Conservation (phyloP, 2,888 invertebrate species). For the Lycocerus yunnanus region DNA sequence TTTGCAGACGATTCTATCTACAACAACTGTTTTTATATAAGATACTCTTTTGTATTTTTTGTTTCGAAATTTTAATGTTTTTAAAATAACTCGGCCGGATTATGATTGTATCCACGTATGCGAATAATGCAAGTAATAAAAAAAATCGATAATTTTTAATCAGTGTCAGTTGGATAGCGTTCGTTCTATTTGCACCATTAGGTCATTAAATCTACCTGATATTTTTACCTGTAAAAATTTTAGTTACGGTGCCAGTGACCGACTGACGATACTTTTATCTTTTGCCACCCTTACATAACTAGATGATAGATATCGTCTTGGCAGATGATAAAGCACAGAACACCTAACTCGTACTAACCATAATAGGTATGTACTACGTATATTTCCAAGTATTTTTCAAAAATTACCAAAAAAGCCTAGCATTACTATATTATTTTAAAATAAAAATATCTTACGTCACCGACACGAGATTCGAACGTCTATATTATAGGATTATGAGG, state of each 20-base stretch:
- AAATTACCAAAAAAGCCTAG: too few relatives aligned
- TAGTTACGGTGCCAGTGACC: slow-evolving; percentile 17
- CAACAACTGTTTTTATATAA: too few relatives aligned
- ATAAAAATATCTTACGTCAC: neutral
- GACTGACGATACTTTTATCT: slow-evolving; percentile 21
- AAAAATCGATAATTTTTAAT: neutral
- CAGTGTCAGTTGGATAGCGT: neutral
- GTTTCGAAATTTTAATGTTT: too few relatives aligned
- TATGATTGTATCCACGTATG: too few relatives aligned
- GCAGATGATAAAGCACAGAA: slow-evolving; percentile 10
- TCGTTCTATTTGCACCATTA: slow-evolving; percentile 6
- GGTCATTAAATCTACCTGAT: slow-evolving; percentile 27
- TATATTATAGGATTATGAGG: neutral
- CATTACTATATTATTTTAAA: too few relatives aligned
- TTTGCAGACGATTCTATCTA: too few relatives aligned
- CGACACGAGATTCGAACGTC: neutral
- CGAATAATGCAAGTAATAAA: neutral
- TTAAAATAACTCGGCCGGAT: too few relatives aligned
- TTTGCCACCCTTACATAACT: slow-evolving; percentile 4
- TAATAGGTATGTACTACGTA: too few relatives aligned
- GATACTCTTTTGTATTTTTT: too few relatives aligned
- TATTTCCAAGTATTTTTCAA: neutral
- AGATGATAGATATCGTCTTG: slow-evolving; percentile 12
- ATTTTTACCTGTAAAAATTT: slow-evolving; percentile 24
- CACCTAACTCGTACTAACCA: too few relatives aligned